Evolutionary conservation across 2,797 vertebrate genomes (phyloP).

Genomic region (Petrocephalus schoutedeni): DNA sequence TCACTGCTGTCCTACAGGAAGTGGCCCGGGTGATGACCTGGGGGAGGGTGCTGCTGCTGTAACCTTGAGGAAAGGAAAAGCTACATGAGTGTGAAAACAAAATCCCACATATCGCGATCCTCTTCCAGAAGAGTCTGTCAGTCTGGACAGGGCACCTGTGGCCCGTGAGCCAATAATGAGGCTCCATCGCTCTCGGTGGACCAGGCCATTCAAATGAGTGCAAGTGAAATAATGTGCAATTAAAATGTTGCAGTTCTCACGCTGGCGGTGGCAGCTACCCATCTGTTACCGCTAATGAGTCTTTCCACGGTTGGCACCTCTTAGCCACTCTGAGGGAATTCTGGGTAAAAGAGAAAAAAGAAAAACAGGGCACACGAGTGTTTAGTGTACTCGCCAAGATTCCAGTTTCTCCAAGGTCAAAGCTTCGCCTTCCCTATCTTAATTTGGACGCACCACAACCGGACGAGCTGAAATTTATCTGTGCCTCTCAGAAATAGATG

Average conservation of each 20-base stretch:
- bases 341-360: background rate
- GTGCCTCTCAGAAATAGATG: background rate
- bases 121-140: background rate
- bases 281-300: constrained; percentile 20
- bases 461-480: background rate
- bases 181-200: background rate
- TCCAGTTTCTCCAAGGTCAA: background rate
- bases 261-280: constrained; percentile 2
- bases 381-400: background rate
- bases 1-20: background rate
- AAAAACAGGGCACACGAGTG: background rate
- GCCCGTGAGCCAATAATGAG: background rate
- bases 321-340: background rate
- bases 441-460: background rate
- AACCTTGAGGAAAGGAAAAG: background rate
- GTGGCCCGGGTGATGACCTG: background rate
- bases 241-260: constrained; percentile 17
- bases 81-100: background rate
- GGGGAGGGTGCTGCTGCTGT: background rate
- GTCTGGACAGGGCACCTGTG: background rate
- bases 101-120: background rate
- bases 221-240: constrained; percentile 15
- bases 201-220: constrained; percentile 2
- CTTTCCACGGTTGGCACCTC: background rate
- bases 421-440: background rate